Conservation (phyloP, 2,113 vertebrate genomes). For the Protobothrops mucrosquamatus region DNA sequence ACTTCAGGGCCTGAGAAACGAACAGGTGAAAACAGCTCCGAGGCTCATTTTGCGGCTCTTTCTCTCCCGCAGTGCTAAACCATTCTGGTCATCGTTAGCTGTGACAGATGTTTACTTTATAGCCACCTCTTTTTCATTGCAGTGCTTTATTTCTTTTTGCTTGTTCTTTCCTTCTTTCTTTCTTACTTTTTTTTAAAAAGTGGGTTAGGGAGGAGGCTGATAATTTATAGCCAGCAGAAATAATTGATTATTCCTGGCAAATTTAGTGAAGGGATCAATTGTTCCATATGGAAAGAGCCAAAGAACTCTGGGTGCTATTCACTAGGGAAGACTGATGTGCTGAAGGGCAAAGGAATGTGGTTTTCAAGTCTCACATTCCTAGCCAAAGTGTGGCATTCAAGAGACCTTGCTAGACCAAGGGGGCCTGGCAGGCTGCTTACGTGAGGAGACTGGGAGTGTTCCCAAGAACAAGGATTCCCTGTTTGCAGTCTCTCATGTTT, state of each 20-base stretch:
- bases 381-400: slow-evolving; percentile 64
- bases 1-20: slow-evolving; percentile 22
- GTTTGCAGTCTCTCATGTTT: slow-evolving; percentile 44
- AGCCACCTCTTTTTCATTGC: slow-evolving; percentile 60
- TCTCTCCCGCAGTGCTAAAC: slow-evolving; percentile 51
- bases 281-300: slow-evolving; percentile 76
- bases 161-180: slow-evolving; percentile 34
- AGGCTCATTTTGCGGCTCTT: slow-evolving; percentile 44
- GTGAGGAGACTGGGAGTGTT: slow-evolving; percentile 17
- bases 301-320: slow-evolving; percentile 67
- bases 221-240: slow-evolving; percentile 72
- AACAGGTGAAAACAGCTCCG: slow-evolving; percentile 53
- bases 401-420: slow-evolving; percentile 23
- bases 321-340: slow-evolving; percentile 73
- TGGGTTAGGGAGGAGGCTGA: fast-evolving
- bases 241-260: slow-evolving; percentile 72
- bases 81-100: slow-evolving; percentile 40
- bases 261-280: slow-evolving; percentile 75
- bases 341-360: slow-evolving; percentile 70
- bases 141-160: slow-evolving; percentile 57
- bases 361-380: slow-evolving; percentile 74
- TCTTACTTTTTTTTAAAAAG: slow-evolving; percentile 11
- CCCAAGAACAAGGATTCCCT: slow-evolving; percentile 66
- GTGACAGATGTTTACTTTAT: slow-evolving; percentile 68
- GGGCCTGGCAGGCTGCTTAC: slow-evolving; percentile 28